Conservation (phyloP, 2,113 vertebrate species). For the Tragelaphus imberbis region DNA sequence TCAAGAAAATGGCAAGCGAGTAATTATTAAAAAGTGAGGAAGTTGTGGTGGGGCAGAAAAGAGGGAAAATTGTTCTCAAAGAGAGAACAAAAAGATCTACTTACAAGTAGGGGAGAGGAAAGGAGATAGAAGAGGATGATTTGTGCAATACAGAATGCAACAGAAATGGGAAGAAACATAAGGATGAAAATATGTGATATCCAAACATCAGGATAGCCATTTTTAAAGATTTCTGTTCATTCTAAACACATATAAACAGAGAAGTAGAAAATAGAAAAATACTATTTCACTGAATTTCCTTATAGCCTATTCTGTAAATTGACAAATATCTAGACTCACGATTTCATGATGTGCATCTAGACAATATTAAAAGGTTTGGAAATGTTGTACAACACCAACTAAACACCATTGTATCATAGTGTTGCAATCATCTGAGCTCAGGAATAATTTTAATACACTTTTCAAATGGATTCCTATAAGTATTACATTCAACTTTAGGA, state of each 20-base stretch:
- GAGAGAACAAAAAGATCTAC: not conserved
- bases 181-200: not conserved
- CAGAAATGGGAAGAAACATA: not conserved
- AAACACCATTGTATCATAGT: not conserved
- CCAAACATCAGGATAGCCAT: not conserved
- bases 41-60: not conserved
- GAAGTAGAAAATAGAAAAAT: not conserved
- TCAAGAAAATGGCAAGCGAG: not conserved
- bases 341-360: not conserved
- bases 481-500: not conserved
- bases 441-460: not conserved
- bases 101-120: not conserved
- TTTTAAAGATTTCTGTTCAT: not conserved
- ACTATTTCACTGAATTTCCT: not conserved
- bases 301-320: not conserved
- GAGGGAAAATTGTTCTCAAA: not conserved
- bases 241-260: not conserved
- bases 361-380: not conserved
- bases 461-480: not conserved
- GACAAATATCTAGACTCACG: not conserved
- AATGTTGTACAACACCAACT: not conserved
- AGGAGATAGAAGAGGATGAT: not conserved
- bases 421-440: not conserved
- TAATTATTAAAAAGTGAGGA: not conserved
- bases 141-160: not conserved